These are phyloP conservation scores for Rhinogobio ventralis DNA, from an alignment of 2,797 vertebrate species.

Conservation along the genomic window DNA sequence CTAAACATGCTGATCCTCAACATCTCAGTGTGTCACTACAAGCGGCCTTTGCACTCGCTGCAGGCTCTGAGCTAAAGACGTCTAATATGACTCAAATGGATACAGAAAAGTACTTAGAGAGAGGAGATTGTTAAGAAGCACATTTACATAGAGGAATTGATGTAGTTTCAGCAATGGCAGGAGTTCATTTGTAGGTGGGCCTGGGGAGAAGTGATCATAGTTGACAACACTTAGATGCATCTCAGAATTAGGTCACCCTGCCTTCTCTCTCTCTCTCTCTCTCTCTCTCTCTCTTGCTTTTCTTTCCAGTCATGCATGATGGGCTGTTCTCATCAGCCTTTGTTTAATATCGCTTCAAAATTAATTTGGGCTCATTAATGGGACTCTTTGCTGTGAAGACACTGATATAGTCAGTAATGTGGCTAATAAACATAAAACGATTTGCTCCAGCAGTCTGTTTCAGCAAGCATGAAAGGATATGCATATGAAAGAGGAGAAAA, in stretches of 20 bases:
- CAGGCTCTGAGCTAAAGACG: conserved; percentile 35
- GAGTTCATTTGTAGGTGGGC: conserved; percentile 65
- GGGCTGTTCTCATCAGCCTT: conserved; percentile 85
- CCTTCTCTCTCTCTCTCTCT: neutral
- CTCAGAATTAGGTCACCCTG: conserved; percentile 80
- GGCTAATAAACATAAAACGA: conserved; percentile 86
- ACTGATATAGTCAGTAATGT: conserved; percentile 85
- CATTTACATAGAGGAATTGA: conserved; percentile 53
- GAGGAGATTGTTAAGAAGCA: conserved; percentile 36
- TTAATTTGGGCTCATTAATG: conserved; percentile 87
- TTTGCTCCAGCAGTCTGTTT: conserved; percentile 80
- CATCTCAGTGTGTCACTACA: conserved; percentile 8
- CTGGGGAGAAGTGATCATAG: conserved; percentile 63
- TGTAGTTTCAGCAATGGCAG: conserved; percentile 39
- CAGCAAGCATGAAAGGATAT: conserved; percentile 55
- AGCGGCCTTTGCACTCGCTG: conserved; percentile 10
- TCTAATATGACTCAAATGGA: conserved; percentile 52
- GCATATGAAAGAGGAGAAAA: conserved; percentile 12
- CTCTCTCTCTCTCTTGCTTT: conserved; percentile 11
- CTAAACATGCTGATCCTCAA: conserved; percentile 20
- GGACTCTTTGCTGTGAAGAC: conserved; percentile 81
- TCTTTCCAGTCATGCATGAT: conserved; percentile 83
- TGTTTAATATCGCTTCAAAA: conserved; percentile 87
- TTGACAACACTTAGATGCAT: conserved; percentile 75
- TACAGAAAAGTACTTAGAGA: conserved; percentile 44